These are phyloP conservation scores for Mellilla xanthometata DNA, from an alignment of 2,888 invertebrate species.

Conservation along the genomic window DNA sequence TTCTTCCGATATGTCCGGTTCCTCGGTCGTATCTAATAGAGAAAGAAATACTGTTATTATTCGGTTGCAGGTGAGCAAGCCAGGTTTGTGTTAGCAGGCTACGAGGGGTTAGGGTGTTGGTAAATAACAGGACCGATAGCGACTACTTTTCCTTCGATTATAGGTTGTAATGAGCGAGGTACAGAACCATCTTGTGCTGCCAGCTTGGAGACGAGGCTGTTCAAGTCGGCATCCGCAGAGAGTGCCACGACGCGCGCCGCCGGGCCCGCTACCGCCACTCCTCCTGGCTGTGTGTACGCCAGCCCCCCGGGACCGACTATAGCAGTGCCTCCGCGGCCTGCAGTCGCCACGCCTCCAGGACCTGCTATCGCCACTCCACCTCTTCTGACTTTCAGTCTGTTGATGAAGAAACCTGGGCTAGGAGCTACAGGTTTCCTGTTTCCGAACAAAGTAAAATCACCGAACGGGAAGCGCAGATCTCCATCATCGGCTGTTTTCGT, in stretches of 20 bases:
- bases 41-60: slow-evolving; percentile 52
- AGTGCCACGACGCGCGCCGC: slow-evolving; percentile 87
- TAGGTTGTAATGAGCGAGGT: slow-evolving; percentile 67
- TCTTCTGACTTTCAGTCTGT: slow-evolving; percentile 86
- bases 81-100: slow-evolving; percentile 40
- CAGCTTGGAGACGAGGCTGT: slow-evolving; percentile 73
- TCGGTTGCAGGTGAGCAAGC: slow-evolving; percentile 14
- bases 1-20: slow-evolving; percentile 38
- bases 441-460: slow-evolving; percentile 30
- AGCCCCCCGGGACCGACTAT: slow-evolving; percentile 91
- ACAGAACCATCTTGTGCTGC: slow-evolving; percentile 63
- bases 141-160: slow-evolving; percentile 86
- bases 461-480: slow-evolving; percentile 34
- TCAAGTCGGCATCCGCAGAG: slow-evolving; percentile 84
- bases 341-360: slow-evolving; percentile 91
- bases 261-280: slow-evolving; percentile 89
- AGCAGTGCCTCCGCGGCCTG: slow-evolving; percentile 90
- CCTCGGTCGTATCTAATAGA: slow-evolving; percentile 62
- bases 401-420: slow-evolving; percentile 86
- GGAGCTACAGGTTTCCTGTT: slow-evolving; percentile 54
- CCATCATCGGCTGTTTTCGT: slow-evolving; percentile 43
- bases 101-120: slow-evolving; percentile 75
- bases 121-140: slow-evolving; percentile 89
- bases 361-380: slow-evolving; percentile 92
- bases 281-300: slow-evolving; percentile 89